Evolutionary conservation across 2,113 vertebrate species (phyloP).

Genomic region (Felis catus): DNA sequence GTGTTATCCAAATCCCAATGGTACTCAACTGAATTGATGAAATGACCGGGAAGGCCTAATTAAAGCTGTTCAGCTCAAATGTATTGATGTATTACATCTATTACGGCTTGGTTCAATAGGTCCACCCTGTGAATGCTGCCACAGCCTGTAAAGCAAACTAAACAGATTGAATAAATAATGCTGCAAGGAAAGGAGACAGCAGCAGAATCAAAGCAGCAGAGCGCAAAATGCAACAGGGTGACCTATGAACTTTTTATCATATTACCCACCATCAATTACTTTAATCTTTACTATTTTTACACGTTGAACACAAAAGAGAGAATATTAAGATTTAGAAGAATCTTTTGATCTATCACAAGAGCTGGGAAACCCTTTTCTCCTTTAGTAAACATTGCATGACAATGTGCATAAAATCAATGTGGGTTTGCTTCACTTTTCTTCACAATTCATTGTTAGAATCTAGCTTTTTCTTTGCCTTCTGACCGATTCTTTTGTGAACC

Average conservation of each 20-base stretch:
- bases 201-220: conserved; percentile 77
- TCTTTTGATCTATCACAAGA: not conserved
- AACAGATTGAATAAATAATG: conserved; percentile 97
- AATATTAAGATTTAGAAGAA: conserved; percentile 17
- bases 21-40: conserved; percentile 93
- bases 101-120: conserved; percentile 96
- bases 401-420: not conserved
- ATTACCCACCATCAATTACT: conserved; percentile 71
- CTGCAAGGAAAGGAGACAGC: conserved; percentile 78
- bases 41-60: conserved; percentile 98
- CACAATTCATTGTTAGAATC: not conserved
- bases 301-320: not conserved
- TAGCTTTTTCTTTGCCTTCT: not conserved
- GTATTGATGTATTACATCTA: conserved; percentile 99
- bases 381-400: not conserved
- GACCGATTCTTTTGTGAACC: not conserved
- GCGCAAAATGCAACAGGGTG: conserved; percentile 79
- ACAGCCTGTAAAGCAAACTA: conserved; percentile 92
- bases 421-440: conserved; percentile 33
- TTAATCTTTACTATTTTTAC: conserved; percentile 60
- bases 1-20: conserved; percentile 91
- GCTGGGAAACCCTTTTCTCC: not conserved
- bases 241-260: conserved; percentile 80
- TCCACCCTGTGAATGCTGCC: conserved; percentile 90
- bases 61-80: conserved; percentile 99